Evolutionary conservation across 2,888 invertebrate species (phyloP), one percentile per base, ranked within the genome.

Genomic region (Argyresthia goedartella): DNA sequence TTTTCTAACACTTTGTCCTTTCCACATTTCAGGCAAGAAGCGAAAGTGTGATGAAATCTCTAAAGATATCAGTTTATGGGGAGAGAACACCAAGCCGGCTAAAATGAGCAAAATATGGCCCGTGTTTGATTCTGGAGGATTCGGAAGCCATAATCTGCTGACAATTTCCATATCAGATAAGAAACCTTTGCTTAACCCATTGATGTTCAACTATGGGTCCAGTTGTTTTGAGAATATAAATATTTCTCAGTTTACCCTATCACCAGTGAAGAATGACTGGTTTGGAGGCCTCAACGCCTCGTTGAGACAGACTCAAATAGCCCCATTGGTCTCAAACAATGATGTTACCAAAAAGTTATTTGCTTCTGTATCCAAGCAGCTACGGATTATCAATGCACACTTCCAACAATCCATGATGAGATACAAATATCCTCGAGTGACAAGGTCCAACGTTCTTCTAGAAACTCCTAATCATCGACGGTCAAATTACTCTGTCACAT

Each of bases 61-160:
- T 1, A 74, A 70, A 46, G 79, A 80, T 1, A 53, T 85, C 0
- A 75, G 76, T 50, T 52, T 75, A 0, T 78, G 75, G 73, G 71
- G 67, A 0, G 77, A 80, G 39, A 72, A 67, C 52, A 54, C 70
- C 0, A 71, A 73, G 14, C 81, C 85, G 0, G 67, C 82, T 0
- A 85, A 85, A 60, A 68, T 73, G 16, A 76, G 72, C 61, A 84
- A 79, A 62, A 81, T 85, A 67, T 87, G 87, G 86, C 85, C 86
- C 0, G 87, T 87, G 0, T 87, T 87, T 55, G 87, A 87, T 55
- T 87, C 87, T 0, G 87, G 87, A 73, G 87, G 87, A 58, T 87
- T 73, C 14, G 75, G 76, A 3, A 63, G 74, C 41, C 61, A 74
- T 0, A 54, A 73, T 10, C 58, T 77, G 42, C 57, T 80, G 4